Evolutionary conservation across 2,888 invertebrate genomes (phyloP), one percentile per base, ranked within the genome.

Genomic region (Epinotia demarniana): DNA sequence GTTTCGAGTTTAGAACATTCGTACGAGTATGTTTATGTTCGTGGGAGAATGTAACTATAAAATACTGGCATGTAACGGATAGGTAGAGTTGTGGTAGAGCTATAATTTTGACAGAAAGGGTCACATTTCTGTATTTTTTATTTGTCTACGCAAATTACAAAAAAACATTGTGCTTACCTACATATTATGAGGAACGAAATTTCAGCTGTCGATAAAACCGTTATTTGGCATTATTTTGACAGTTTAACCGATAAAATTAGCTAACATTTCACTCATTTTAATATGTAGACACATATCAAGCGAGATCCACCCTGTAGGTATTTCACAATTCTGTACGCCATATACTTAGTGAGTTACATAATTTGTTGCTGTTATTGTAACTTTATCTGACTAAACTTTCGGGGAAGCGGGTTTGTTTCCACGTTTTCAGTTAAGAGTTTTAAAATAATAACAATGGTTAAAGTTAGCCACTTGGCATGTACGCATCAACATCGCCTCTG

Each of bases 401-500:
- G 53, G 16, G 46, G 46, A 68, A 68, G 57, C 57, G 16, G 43
- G 43, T 16, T 19, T 16, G 68, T 68, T 58, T 69, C 19, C 69
- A 43, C 13, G 19, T 55, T 63, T 71, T 18, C 18, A n/a, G 71
- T 67, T 74, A 57, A 82, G 86, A 62, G 39, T 72, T 70, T 72
- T 70, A 46, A 76, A 76, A 68, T 62, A 76, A 72, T 72, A 76
- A 72, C 72, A 76, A 68, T 57, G 53, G 63, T 69, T 73, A 72
- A 69, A 76, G 68, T 73, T 73, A 75, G 63, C 87, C 83, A 86
- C 85, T 92, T 92, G 92, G 93, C 93, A 89, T 88, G 87, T 84
- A 89, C 86, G 86, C 90, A 92, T 92, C 91, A 93, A 92, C 92
- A 92, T 86, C 86, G 84, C 88, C 91, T 90, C 90, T 89, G 87